Evolutionary conservation across 2,113 vertebrate species (phyloP).

Genomic region (Cottus gobio): DNA sequence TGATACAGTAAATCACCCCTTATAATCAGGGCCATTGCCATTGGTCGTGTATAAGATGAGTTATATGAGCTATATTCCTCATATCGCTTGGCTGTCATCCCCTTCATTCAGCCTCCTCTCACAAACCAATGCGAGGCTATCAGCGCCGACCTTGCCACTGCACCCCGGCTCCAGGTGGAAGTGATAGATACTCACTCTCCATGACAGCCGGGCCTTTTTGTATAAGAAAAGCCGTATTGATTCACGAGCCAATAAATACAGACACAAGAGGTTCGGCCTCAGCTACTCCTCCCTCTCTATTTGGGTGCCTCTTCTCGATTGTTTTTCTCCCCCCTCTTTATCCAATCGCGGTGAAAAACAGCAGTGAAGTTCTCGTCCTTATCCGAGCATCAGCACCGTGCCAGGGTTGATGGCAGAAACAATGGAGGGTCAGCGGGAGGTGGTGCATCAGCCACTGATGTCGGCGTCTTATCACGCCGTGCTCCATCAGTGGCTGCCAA

Average conservation of each 20-base stretch:
- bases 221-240: constrained; percentile 82
- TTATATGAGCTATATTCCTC: constrained; percentile 79
- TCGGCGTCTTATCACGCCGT: constrained; percentile 80
- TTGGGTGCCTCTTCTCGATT: constrained; percentile 26
- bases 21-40: constrained; percentile 80
- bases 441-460: constrained; percentile 72
- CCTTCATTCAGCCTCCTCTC: constrained; percentile 64
- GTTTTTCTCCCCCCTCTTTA: constrained; percentile 11
- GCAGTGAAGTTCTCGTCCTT: constrained; percentile 76
- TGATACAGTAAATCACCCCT: constrained; percentile 75
- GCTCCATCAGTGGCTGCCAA: constrained; percentile 86
- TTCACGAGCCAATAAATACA: constrained; percentile 86
- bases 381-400: constrained; percentile 84
- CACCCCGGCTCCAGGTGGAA: constrained; percentile 77
- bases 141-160: constrained; percentile 78
- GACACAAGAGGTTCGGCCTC: constrained; percentile 76
- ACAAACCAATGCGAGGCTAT: constrained; percentile 68
- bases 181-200: constrained; percentile 80
- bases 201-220: constrained; percentile 73
- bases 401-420: constrained; percentile 84
- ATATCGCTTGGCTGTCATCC: constrained; percentile 73
- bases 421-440: constrained; percentile 81
- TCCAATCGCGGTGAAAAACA: constrained; percentile 60
- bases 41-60: constrained; percentile 73
- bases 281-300: constrained; percentile 63